Evolutionary conservation across 1,140 invertebrate species (phyloP).

Genomic region (Hesperophylax magnus): DNA sequence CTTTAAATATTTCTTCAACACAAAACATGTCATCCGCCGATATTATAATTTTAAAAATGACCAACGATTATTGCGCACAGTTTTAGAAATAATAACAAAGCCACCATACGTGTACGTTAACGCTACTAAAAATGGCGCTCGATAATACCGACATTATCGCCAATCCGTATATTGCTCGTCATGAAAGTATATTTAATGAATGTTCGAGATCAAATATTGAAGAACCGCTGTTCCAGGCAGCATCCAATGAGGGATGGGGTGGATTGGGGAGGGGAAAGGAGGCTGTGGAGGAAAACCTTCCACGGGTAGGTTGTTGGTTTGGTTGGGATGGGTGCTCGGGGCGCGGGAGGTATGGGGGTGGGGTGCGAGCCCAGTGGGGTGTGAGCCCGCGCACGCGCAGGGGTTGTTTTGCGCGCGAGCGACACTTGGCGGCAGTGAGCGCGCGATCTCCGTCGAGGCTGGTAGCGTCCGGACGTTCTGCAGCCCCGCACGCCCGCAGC

Average conservation of each 20-base stretch:
- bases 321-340: not conserved
- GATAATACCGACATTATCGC: not conserved
- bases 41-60: no score
- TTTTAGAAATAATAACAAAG: no score
- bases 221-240: constrained; percentile 26
- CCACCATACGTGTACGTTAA: no score
- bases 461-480: constrained; percentile 41
- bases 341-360: not conserved
- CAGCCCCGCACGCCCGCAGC: constrained; percentile 25
- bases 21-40: no score
- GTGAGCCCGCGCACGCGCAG: constrained; percentile 22
- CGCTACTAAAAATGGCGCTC: no score
- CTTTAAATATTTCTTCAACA: no score
- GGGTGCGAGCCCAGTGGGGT: not conserved
- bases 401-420: constrained; percentile 42
- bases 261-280: not conserved
- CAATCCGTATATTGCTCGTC: constrained; percentile 2
- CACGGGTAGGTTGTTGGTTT: not conserved
- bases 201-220: constrained; percentile 37
- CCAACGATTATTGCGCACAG: no score
- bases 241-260: not conserved
- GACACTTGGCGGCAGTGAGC: constrained; percentile 50
- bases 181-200: constrained; percentile 12
- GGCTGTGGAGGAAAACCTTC: constrained; percentile 13
- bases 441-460: constrained; percentile 53